Evolutionary conservation across 2,113 vertebrate species (phyloP).

Genomic region (Hydrolagus affinis): DNA sequence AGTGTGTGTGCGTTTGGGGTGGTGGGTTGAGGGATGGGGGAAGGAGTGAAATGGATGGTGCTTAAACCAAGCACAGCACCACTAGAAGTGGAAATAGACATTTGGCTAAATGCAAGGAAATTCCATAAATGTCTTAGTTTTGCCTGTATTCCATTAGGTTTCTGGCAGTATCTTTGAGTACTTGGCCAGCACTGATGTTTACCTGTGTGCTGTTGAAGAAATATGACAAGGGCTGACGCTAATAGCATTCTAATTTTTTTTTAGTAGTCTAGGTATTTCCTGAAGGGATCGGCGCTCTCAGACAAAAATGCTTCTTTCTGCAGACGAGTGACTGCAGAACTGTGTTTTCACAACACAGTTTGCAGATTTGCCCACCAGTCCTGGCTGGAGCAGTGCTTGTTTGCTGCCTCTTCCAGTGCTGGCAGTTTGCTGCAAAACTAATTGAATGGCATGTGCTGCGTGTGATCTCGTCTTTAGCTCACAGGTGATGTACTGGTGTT

Average conservation of each 20-base stretch:
- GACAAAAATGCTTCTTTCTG: slow-evolving; percentile 33
- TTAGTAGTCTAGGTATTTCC: slow-evolving; percentile 33
- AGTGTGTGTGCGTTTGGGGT: background rate
- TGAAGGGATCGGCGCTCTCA: slow-evolving; percentile 31
- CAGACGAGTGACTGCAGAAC: slow-evolving; percentile 29
- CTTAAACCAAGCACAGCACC: slow-evolving; percentile 35
- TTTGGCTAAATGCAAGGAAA: slow-evolving; percentile 35
- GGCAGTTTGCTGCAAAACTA: slow-evolving; percentile 26
- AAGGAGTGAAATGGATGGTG: slow-evolving; percentile 30
- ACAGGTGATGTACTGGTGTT: slow-evolving; percentile 20
- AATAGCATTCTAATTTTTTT: slow-evolving; percentile 33
- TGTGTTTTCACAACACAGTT: slow-evolving; percentile 31
- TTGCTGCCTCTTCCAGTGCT: background rate
- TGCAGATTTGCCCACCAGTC: slow-evolving; percentile 29
- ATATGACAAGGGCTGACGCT: slow-evolving; percentile 34
- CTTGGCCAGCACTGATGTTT: slow-evolving; percentile 36
- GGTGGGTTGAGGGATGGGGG: background rate
- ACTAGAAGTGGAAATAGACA: slow-evolving; percentile 35
- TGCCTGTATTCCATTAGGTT: slow-evolving; percentile 37
- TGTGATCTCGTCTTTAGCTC: slow-evolving; percentile 25
- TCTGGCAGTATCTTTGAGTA: slow-evolving; percentile 32
- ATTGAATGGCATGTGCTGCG: slow-evolving; percentile 23
- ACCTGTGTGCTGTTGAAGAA: slow-evolving; percentile 38
- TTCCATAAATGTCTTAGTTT: slow-evolving; percentile 37
- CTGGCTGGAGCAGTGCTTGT: slow-evolving; percentile 27